Conservation (phyloP, 2,888 invertebrate genomes). For the Halictus ligatus region DNA sequence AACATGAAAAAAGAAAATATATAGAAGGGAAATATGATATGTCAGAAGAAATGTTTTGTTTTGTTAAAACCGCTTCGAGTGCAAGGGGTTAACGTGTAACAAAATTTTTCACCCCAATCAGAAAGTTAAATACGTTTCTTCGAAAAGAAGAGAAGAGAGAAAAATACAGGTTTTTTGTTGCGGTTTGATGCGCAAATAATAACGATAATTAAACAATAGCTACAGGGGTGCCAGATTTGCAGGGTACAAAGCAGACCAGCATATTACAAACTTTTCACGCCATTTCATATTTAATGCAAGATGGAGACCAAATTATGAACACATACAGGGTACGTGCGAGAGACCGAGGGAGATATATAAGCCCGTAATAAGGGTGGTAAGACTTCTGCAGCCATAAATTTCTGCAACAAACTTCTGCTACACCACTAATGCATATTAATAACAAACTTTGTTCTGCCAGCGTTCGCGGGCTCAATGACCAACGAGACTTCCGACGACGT, state of each 20-base stretch:
- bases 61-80: too few species aligned
- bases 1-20: too few species aligned
- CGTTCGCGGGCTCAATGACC: background rate
- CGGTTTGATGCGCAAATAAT: too few species aligned
- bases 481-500: background rate
- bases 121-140: background rate
- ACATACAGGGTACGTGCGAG: background rate
- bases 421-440: constrained; percentile 14
- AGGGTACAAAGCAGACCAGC: background rate
- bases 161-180: background rate
- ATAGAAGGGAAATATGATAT: too few species aligned
- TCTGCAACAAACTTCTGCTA: constrained; percentile 20
- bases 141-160: background rate
- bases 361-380: constrained; percentile 19
- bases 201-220: background rate
- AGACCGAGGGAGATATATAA: constrained; percentile 2
- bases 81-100: background rate
- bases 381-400: constrained; percentile 18
- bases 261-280: constrained; percentile 3
- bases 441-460: constrained; percentile 4
- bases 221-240: background rate
- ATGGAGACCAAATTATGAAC: background rate
- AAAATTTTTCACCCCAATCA: too few species aligned
- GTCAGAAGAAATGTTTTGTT: too few species aligned
- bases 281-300: constrained; percentile 12